Percentiles rank a stretch among this genome's conserved stretches.
Conservation (phyloP, 2,113 vertebrate species). For the Tyrannus savana region DNA sequence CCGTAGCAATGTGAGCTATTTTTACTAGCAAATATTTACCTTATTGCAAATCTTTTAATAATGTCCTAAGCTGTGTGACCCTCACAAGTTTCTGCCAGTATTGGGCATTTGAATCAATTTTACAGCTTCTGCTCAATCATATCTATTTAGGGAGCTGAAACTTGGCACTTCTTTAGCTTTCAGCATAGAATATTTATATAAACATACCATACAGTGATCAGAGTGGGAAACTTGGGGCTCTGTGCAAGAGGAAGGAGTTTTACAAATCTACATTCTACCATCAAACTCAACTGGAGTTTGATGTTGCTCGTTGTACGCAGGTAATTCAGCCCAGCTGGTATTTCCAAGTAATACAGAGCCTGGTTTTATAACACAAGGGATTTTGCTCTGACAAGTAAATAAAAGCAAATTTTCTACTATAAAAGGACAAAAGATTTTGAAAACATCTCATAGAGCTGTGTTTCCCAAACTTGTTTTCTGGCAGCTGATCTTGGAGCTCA, state of each 20-base stretch:
- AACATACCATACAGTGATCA: neutral
- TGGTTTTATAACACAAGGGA: slow-evolving; percentile 51
- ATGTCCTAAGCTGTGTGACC: neutral
- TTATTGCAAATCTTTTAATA: neutral
- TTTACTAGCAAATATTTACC: slow-evolving; percentile 20
- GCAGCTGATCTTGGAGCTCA: slow-evolving; percentile 70
- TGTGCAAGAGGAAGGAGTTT: neutral
- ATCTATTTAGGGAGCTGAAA: slow-evolving; percentile 7
- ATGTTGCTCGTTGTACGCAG: neutral
- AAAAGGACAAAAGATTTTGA: slow-evolving; percentile 89
- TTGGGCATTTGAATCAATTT: neutral
- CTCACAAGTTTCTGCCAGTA: neutral
- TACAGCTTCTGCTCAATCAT: neutral
- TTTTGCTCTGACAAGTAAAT: slow-evolving; percentile 77
- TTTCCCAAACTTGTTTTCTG: slow-evolving; percentile 79
- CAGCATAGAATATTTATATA: neutral
- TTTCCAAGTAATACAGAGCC: slow-evolving; percentile 33
- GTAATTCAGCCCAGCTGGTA: slow-evolving; percentile 48
- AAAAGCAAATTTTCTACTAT: slow-evolving; percentile 89
- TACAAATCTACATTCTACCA: neutral
- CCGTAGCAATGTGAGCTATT: neutral
- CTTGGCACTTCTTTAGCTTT: slow-evolving; percentile 9
- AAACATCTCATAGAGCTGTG: slow-evolving; percentile 66
- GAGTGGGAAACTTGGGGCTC: neutral
- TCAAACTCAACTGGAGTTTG: neutral